phyloP scores from a whole-genome alignment of 2,888 invertebrate genomes.

The Lasioglossum marginatum region DNA sequence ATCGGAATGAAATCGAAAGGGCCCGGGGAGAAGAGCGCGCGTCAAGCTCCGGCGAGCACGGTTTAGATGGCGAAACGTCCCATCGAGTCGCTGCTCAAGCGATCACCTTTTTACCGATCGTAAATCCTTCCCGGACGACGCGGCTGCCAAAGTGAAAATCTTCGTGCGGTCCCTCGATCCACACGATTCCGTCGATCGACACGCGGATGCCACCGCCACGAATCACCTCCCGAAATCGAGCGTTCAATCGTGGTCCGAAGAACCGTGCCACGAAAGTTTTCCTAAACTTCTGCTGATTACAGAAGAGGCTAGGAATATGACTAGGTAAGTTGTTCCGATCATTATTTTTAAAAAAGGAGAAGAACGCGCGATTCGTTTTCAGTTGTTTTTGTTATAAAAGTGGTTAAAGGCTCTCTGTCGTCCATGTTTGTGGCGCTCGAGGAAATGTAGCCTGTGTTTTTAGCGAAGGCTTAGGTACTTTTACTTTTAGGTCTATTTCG shows the following conservation, averaged over 20 bases:
- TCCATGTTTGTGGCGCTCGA: too few species aligned
- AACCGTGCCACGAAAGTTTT: slow-evolving; percentile 14
- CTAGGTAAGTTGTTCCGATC: too few species aligned
- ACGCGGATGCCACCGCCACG: slow-evolving; percentile 41
- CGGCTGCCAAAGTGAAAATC: slow-evolving; percentile 59
- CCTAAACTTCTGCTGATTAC: too few species aligned
- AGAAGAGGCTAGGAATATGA: too few species aligned
- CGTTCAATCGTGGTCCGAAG: background rate
- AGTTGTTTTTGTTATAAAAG: too few species aligned
- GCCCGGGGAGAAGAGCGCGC: slow-evolving; percentile 30
- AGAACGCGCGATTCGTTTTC: too few species aligned
- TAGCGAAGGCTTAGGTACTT: too few species aligned
- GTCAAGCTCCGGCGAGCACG: slow-evolving; percentile 48
- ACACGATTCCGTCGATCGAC: slow-evolving; percentile 21
- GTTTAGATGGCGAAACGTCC: slow-evolving; percentile 64
- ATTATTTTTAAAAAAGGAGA: too few species aligned
- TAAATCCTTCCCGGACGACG: slow-evolving; percentile 66
- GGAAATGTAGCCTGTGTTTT: too few species aligned
- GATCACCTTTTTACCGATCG: slow-evolving; percentile 62
- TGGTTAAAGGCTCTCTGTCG: too few species aligned
- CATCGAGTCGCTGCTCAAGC: background rate
- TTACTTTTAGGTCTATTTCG: too few species aligned
- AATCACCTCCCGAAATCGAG: slow-evolving; percentile 43
- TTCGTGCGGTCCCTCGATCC: slow-evolving; percentile 31
- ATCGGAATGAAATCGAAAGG: slow-evolving; percentile 73